Evolutionary conservation across 2,888 invertebrate genomes (phyloP), one percentile per base, ranked within the genome.

Genomic region (Leptinotarsa haldemani): DNA sequence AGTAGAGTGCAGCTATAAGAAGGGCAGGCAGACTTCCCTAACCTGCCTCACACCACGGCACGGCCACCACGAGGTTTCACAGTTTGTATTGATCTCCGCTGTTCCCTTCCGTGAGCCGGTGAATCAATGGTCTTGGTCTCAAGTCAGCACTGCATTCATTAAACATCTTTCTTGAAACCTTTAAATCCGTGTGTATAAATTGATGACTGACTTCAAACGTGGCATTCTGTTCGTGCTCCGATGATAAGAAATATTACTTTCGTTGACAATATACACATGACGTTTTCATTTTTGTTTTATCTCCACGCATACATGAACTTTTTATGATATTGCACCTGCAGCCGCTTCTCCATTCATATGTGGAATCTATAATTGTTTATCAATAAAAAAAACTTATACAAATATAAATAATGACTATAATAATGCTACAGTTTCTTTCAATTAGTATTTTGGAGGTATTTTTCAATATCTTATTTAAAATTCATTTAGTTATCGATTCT

Each of bases 11-110:
- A 84, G 74, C 77, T 74, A 79, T 81, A 81, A 82, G 82, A 80
- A 80, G 80, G 80, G 80, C 78, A 78, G 80, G 76, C 79, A 80
- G 83, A 78, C 83, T 82, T 82, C 86, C 87, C 86, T 87, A 87
- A 87, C 87, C 86, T 87, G 82, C 87, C 87, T 82, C 87, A 87
- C 86, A 86, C 87, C 85, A 86, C 83, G 78, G 73, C 76, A 61
- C 76, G 75, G 75, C 76, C 79, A 67, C 74, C 81, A 83, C 84
- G 84, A 84, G 83, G 82, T 84, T 84, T 72, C 70, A 66, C 83
- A 84, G 85, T 86, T 85, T 86, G 85, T 87, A 87, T 87, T 87
- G 87, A 87, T 87, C 86, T 86, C 85, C 80, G 77, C 81, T 81
- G 82, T 83, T 85, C 84, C 86, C 85, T 84, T 85, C 83, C 85